Evolutionary conservation across 2,797 vertebrate genomes (phyloP).

Genomic region (Strix occidentalis): DNA sequence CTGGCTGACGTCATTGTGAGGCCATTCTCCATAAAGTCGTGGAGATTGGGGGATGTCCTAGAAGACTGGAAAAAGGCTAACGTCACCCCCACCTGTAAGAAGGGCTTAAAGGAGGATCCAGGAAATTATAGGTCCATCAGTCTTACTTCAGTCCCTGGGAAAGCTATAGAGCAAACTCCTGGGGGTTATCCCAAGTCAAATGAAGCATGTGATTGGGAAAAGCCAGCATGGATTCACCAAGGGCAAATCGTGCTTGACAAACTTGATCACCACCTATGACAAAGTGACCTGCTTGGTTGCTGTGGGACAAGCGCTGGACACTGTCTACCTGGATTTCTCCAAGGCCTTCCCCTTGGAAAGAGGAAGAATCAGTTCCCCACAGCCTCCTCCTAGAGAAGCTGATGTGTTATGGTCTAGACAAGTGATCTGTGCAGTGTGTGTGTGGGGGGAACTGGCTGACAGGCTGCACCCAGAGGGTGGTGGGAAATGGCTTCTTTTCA

Average conservation of each 20-base stretch:
- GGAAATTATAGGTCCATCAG: background rate
- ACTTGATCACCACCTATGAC: background rate
- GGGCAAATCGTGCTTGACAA: background rate
- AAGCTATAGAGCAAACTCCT: background rate
- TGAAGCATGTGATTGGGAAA: background rate
- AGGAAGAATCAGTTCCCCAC: background rate
- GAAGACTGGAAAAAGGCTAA: background rate
- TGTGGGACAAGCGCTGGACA: background rate
- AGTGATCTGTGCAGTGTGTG: no score
- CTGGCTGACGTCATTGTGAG: background rate
- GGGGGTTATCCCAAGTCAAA: background rate
- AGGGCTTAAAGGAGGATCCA: background rate
- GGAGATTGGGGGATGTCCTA: background rate
- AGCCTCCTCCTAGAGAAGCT: background rate
- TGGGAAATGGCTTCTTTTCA: background rate
- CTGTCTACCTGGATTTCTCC: background rate
- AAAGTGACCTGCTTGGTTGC: background rate
- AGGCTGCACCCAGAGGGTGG: no score
- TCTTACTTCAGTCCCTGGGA: background rate
- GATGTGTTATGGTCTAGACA: no score
- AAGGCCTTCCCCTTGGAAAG: background rate
- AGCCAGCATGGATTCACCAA: background rate
- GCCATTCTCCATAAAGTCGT: background rate
- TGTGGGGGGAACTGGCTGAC: background rate
- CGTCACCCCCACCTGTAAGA: background rate